Evolutionary conservation across 1,140 invertebrate genomes (phyloP).

Genomic region (Drosophila pachea): DNA sequence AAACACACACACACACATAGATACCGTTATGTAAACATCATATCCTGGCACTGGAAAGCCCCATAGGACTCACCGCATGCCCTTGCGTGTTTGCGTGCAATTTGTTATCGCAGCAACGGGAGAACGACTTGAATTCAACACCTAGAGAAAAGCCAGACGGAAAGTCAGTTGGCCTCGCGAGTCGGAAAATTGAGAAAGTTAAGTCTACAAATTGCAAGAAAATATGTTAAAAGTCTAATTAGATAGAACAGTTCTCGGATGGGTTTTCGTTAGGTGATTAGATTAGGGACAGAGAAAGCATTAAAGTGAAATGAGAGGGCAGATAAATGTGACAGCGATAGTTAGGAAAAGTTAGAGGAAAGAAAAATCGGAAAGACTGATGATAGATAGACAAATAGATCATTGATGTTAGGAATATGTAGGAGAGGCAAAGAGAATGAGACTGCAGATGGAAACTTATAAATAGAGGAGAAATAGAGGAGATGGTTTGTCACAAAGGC

Average conservation of each 20-base stretch:
- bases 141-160: slow-evolving; percentile 47
- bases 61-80: slow-evolving; percentile 19
- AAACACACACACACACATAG: slow-evolving; percentile 30
- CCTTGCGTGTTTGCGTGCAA: slow-evolving; percentile 61
- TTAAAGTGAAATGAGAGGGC: background rate
- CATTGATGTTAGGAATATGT: too few species aligned
- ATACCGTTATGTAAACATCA: slow-evolving; percentile 20
- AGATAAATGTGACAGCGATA: too few species aligned
- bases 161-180: slow-evolving; percentile 13
- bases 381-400: too few species aligned
- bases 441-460: too few species aligned
- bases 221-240: slow-evolving; percentile 27
- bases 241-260: slow-evolving; percentile 2
- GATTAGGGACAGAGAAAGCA: background rate
- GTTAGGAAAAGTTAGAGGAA: background rate
- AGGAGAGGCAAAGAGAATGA: too few species aligned
- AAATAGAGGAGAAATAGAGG: too few species aligned
- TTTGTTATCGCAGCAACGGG: slow-evolving; percentile 61
- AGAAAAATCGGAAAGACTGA: background rate
- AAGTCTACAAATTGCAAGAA: slow-evolving; percentile 8
- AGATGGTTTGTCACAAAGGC: too few species aligned
- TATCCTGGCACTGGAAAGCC: slow-evolving; percentile 2
- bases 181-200: slow-evolving; percentile 3
- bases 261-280: background rate
- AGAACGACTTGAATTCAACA: slow-evolving; percentile 67